These are phyloP conservation scores for Chironomus striatipennis DNA, from an alignment of 1,140 invertebrate species.

Conservation along the genomic window DNA sequence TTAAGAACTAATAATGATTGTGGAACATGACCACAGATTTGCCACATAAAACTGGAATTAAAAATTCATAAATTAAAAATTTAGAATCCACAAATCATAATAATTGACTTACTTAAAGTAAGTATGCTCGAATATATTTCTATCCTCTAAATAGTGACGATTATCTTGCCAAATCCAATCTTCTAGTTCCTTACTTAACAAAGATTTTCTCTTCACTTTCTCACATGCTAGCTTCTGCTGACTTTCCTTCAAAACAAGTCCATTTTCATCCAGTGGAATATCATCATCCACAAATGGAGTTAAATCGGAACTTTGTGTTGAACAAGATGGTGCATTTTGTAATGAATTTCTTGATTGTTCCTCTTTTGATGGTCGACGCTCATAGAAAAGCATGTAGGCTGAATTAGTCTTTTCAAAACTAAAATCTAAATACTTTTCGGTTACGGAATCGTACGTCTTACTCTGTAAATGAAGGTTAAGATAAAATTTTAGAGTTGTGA, in stretches of 20 bases:
- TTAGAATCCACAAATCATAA: neutral
- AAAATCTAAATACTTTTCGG: slow-evolving; percentile 95
- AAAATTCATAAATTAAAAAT: slow-evolving; percentile 19
- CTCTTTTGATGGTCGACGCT: slow-evolving; percentile 45
- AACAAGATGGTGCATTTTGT: neutral
- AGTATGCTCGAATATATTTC: slow-evolving; percentile 91
- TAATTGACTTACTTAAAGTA: slow-evolving; percentile 72
- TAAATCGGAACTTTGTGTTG: neutral
- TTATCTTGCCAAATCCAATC: slow-evolving; percentile 95
- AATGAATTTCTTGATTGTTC: neutral
- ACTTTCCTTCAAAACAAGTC: slow-evolving; percentile 25
- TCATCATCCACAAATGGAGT: neutral
- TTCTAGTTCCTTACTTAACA: slow-evolving; percentile 67
- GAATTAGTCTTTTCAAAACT: slow-evolving; percentile 96
- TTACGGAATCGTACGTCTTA: slow-evolving; percentile 92
- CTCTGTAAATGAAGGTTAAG: slow-evolving; percentile 48
- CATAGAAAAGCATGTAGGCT: slow-evolving; percentile 96
- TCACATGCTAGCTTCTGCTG: slow-evolving; percentile 27
- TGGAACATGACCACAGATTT: slow-evolving; percentile 87
- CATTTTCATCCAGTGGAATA: neutral
- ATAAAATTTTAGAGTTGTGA: too few relatives aligned
- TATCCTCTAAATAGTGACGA: slow-evolving; percentile 88
- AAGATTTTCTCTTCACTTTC: slow-evolving; percentile 27
- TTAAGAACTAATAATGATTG: slow-evolving; percentile 72
- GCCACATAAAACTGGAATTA: slow-evolving; percentile 80